Evolutionary conservation across 2,113 vertebrate genomes (phyloP).

Genomic region (Poecile atricapillus): DNA sequence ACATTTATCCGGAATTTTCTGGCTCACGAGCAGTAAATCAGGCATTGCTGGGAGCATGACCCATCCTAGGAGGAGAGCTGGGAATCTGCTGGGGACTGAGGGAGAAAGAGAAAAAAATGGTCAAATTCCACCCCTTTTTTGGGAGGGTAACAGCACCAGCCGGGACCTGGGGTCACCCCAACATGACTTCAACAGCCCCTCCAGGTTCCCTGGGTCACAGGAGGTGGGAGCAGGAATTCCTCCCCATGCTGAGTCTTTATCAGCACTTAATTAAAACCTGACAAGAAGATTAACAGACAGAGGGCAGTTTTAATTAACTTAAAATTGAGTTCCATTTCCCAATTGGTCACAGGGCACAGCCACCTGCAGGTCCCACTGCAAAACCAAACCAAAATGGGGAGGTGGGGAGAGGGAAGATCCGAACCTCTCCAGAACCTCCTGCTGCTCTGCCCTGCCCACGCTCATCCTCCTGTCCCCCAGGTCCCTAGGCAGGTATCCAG

Average conservation of each 20-base stretch:
- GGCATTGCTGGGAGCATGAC: not conserved
- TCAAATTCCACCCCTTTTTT: not conserved
- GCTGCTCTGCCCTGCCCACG: not conserved
- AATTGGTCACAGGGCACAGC: constrained; percentile 37
- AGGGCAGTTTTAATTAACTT: constrained; percentile 77
- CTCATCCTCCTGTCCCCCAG: accelerated
- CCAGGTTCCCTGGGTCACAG: not conserved
- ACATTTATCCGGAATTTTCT: not conserved
- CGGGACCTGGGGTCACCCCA: not conserved
- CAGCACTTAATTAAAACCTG: constrained; percentile 77
- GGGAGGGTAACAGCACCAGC: no score
- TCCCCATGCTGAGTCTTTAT: constrained; percentile 54
- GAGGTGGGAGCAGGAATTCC: not conserved
- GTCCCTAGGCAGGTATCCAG: not conserved
- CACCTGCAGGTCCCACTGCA: constrained; percentile 42
- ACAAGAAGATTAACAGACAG: constrained; percentile 75
- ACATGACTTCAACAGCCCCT: not conserved
- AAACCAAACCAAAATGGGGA: not conserved
- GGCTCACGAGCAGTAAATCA: not conserved
- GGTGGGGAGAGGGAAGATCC: not conserved
- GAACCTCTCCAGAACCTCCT: not conserved
- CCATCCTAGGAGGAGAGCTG: not conserved
- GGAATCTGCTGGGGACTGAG: not conserved
- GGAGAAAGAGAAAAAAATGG: not conserved
- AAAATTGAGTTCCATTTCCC: constrained; percentile 64